These are phyloP conservation scores for Atractosteus spatula DNA, from an alignment of 2,113 vertebrate genomes.

Conservation along the genomic window DNA sequence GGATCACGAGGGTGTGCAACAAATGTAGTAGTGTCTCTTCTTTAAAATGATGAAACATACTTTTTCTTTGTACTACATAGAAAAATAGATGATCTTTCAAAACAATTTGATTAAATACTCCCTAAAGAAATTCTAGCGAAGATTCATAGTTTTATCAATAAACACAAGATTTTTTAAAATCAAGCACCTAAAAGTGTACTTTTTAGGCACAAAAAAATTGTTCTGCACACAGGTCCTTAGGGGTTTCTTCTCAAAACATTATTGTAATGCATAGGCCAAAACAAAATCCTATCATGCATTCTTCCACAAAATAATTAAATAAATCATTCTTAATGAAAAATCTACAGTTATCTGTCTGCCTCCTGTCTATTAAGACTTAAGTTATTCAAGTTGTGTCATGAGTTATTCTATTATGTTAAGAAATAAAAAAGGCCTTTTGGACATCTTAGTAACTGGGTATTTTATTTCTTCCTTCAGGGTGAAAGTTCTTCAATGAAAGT, in stretches of 20 bases:
- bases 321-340: constrained; percentile 37
- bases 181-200: too few species aligned
- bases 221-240: too few species aligned
- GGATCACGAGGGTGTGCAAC: too few species aligned
- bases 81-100: too few species aligned
- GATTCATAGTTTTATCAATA: too few species aligned
- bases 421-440: constrained; percentile 39
- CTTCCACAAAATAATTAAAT: not conserved
- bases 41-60: too few species aligned
- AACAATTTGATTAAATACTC: too few species aligned
- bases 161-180: too few species aligned
- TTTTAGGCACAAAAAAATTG: too few species aligned
- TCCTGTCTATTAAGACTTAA: constrained; percentile 25
- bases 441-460: not conserved
- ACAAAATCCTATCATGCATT: not conserved
- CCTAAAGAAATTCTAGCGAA: too few species aligned
- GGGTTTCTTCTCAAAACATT: not conserved
- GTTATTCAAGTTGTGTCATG: constrained; percentile 53
- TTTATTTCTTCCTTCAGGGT: not conserved
- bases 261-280: not conserved
- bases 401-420: constrained; percentile 40
- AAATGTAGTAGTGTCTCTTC: too few species aligned
- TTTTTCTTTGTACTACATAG: too few species aligned
- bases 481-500: not conserved
- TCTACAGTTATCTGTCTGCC: constrained; percentile 41